Percentiles rank a stretch among this genome's conserved stretches.
Evolutionary conservation across 2,113 vertebrate species (phyloP).

Genomic region (Odontophorus gujanensis): DNA sequence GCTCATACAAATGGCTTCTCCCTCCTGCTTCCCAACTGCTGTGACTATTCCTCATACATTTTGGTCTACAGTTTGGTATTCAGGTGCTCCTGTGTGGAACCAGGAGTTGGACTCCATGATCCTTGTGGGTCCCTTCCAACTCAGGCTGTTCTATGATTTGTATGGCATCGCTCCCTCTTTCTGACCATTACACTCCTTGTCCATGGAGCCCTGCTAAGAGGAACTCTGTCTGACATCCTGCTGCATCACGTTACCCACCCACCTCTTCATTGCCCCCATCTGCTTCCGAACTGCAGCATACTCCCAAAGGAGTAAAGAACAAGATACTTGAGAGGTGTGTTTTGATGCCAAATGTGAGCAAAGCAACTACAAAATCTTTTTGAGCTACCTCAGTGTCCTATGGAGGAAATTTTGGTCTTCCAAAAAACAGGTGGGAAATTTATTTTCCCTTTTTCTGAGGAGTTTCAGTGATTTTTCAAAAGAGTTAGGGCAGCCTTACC

Average conservation of each 20-base stretch:
- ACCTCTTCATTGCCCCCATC: background rate
- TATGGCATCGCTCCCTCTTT: background rate
- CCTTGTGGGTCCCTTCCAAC: too few relatives aligned
- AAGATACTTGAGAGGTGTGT: background rate
- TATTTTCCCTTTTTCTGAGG: background rate
- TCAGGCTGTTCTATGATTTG: background rate
- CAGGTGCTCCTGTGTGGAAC: too few relatives aligned
- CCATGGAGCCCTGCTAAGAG: background rate
- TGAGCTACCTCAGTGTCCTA: too few relatives aligned
- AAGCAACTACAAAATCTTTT: too few relatives aligned
- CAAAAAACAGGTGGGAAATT: background rate
- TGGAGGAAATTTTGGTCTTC: background rate
- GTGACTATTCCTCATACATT: background rate
- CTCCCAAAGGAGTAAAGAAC: background rate
- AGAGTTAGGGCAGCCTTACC: background rate
- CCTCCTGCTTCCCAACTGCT: background rate
- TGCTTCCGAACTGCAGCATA: background rate
- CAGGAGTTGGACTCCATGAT: too few relatives aligned
- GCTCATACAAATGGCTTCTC: background rate
- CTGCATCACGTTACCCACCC: background rate
- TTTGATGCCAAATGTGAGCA: background rate
- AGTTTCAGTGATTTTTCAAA: background rate
- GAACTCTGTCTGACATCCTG: background rate
- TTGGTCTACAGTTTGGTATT: too few relatives aligned
- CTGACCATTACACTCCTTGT: background rate